Evolutionary conservation across 2,888 invertebrate genomes (phyloP).

Genomic region (Noctua pronuba): DNA sequence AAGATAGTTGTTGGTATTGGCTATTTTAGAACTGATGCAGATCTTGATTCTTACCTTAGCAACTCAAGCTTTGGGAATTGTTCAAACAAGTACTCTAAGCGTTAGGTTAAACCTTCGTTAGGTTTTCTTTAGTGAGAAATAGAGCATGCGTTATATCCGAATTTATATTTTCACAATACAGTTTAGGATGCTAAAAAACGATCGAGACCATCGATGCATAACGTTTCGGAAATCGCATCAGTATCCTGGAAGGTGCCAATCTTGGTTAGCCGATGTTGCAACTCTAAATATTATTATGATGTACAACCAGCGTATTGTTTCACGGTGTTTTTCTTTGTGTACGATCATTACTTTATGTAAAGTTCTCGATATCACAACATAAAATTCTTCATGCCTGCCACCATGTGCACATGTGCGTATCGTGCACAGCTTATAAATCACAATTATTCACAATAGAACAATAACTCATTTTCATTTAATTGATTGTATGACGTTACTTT

Average conservation of each 20-base stretch:
- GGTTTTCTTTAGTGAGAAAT: neutral
- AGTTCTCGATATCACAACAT: slow-evolving; percentile 26
- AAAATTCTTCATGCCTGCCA: slow-evolving; percentile 6
- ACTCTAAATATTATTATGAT: slow-evolving; percentile 19
- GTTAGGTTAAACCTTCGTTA: too few species aligned
- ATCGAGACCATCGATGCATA: slow-evolving; percentile 32
- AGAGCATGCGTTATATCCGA: neutral
- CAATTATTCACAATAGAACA: slow-evolving; percentile 56
- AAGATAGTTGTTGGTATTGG: neutral
- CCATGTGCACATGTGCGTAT: slow-evolving; percentile 15
- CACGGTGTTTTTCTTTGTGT: neutral
- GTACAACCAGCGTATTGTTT: slow-evolving; percentile 19
- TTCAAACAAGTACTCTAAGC: neutral
- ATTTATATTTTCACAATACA: slow-evolving; percentile 33
- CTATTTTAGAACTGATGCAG: neutral
- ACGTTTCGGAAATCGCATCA: slow-evolving; percentile 46
- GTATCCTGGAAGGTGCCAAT: slow-evolving; percentile 63
- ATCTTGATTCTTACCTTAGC: neutral
- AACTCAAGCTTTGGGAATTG: neutral
- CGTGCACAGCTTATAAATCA: slow-evolving; percentile 35
- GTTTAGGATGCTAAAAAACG: slow-evolving; percentile 47
- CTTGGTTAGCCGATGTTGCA: slow-evolving; percentile 22
- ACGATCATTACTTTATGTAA: slow-evolving; percentile 6
- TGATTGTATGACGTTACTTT: slow-evolving; percentile 28
- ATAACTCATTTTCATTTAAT: slow-evolving; percentile 53